These are phyloP conservation scores for Teleogryllus oceanicus DNA, from an alignment of 2,888 invertebrate species.

Conservation along the genomic window DNA sequence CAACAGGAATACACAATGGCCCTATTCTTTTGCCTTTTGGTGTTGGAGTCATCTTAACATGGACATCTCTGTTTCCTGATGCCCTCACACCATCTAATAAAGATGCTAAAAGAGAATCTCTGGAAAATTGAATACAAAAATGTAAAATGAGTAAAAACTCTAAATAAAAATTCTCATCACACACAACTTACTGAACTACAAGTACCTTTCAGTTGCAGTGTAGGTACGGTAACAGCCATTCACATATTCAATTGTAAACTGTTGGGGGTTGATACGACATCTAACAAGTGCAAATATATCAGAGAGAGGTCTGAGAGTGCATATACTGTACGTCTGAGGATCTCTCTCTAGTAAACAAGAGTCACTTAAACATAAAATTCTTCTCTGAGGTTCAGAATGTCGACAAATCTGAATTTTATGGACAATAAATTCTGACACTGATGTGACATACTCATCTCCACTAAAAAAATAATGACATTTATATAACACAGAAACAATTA, in stretches of 20 bases:
- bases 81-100: constrained; percentile 94
- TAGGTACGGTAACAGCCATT: constrained; percentile 86
- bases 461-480: constrained; percentile 52
- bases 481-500: background rate
- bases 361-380: constrained; percentile 92
- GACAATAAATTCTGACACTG: constrained; percentile 92
- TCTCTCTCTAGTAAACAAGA: constrained; percentile 94
- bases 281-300: constrained; percentile 90
- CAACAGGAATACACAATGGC: constrained; percentile 83
- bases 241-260: constrained; percentile 90
- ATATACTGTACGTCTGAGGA: constrained; percentile 91
- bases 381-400: constrained; percentile 78
- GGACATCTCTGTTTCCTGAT: constrained; percentile 94
- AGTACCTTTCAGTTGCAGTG: constrained; percentile 83
- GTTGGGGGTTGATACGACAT: constrained; percentile 85
- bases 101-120: constrained; percentile 93
- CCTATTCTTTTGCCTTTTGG: constrained; percentile 84
- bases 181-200: background rate
- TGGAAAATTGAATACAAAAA: constrained; percentile 42
- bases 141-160: background rate
- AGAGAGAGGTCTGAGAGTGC: constrained; percentile 75
- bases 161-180: background rate
- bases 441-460: constrained; percentile 92
- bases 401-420: constrained; percentile 82
- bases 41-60: constrained; percentile 82